Conservation (phyloP, 2,888 invertebrate genomes). For the Labia minor region DNA sequence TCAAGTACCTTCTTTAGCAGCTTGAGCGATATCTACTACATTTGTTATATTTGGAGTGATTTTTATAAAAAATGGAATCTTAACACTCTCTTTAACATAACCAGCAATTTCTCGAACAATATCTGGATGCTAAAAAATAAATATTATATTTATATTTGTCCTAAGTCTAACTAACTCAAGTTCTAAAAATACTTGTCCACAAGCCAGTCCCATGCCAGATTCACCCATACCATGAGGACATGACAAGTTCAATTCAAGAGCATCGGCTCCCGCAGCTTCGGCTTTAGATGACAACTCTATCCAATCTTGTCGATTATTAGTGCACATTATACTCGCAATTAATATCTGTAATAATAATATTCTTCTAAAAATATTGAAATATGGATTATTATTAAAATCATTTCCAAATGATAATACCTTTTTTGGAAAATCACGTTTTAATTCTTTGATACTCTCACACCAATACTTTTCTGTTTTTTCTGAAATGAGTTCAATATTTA, state of each 20-base stretch:
- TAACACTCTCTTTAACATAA: constrained; percentile 79
- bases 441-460: constrained; percentile 74
- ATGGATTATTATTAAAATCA: not conserved
- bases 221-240: constrained; percentile 99
- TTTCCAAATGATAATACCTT: constrained; percentile 47
- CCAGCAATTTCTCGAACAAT: constrained; percentile 77
- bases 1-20: constrained; percentile 68
- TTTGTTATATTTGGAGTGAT: constrained; percentile 96
- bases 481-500: constrained; percentile 96
- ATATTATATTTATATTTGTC: no score
- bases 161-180: not conserved
- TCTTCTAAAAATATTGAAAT: constrained; percentile 18
- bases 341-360: constrained; percentile 48
- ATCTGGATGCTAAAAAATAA: constrained; percentile 57
- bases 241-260: constrained; percentile 88
- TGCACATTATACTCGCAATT: constrained; percentile 94
- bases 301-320: constrained; percentile 82
- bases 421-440: constrained; percentile 83
- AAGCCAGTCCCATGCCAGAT: constrained; percentile 95
- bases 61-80: constrained; percentile 94
- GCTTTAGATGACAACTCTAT: constrained; percentile 63
- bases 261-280: constrained; percentile 79
- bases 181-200: constrained; percentile 65
- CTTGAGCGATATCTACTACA: constrained; percentile 75
- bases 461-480: constrained; percentile 93